Evolutionary conservation across 2,888 invertebrate genomes (phyloP).

Genomic region (Rosalia funebris): DNA sequence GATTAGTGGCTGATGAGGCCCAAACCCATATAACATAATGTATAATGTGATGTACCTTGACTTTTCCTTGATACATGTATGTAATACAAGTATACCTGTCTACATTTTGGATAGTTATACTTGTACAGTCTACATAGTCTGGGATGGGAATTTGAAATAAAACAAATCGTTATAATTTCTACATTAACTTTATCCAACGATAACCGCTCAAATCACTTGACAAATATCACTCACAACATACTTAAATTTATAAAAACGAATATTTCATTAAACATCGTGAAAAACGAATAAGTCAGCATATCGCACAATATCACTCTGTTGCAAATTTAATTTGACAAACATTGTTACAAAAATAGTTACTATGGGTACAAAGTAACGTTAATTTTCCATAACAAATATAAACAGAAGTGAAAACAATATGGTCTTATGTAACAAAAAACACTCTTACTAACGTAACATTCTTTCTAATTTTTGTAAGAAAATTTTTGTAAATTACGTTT

Average conservation of each 20-base stretch:
- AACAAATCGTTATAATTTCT: conserved; percentile 15
- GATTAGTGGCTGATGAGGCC: too few species aligned
- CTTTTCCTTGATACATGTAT: too few species aligned
- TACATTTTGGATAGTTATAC: too few species aligned
- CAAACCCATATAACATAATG: too few species aligned
- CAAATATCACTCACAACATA: conserved; percentile 55
- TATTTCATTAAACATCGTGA: conserved; percentile 27
- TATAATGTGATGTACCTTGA: too few species aligned
- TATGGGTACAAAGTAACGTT: conserved; percentile 33
- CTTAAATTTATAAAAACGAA: conserved; percentile 46
- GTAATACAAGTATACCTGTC: too few species aligned
- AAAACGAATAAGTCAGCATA: conserved; percentile 25
- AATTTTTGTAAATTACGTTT: conserved; percentile 27
- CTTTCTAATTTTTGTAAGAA: conserved; percentile 39
- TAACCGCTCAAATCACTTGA: conserved; percentile 58
- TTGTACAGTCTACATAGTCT: too few species aligned
- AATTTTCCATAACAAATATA: conserved; percentile 34
- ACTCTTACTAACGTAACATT: conserved; percentile 22
- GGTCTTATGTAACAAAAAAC: conserved; percentile 28
- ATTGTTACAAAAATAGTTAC: conserved; percentile 45
- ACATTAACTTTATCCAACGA: conserved; percentile 54
- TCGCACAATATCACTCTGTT: conserved; percentile 26
- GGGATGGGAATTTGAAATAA: too few species aligned
- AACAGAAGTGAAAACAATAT: conserved; percentile 36
- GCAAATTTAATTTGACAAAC: conserved; percentile 42